Conservation (phyloP, 1,140 invertebrate genomes). For the Hesperophylax magnus region DNA sequence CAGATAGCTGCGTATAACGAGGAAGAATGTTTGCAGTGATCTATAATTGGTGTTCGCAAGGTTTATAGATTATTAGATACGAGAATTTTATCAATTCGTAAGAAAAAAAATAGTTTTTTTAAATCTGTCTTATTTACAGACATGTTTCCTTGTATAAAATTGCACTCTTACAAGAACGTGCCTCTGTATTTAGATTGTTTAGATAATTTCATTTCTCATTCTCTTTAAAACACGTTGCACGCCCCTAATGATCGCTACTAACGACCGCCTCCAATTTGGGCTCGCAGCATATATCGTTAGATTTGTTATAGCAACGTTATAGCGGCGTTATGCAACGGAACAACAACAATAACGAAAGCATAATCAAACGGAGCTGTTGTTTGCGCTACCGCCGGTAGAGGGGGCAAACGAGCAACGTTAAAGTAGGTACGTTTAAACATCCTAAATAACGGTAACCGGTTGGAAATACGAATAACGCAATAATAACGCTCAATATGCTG, state of each 20-base stretch:
- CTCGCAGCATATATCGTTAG: background rate
- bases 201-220: background rate
- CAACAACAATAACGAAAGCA: background rate
- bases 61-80: no score
- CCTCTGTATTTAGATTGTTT: no score
- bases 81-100: no score
- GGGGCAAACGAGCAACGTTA: background rate
- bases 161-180: no score
- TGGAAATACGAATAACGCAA: background rate
- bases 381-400: background rate
- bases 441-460: background rate
- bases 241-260: background rate
- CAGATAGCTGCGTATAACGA: no score
- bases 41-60: no score
- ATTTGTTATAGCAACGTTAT: background rate
- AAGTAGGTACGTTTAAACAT: no score
- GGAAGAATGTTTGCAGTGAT: no score
- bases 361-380: background rate
- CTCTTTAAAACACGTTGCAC: background rate
- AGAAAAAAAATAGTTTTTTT: no score
- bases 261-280: background rate
- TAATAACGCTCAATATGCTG: background rate
- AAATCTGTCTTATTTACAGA: no score
- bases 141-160: no score
- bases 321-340: background rate